Evolutionary conservation across 2,113 vertebrate species (phyloP), one percentile per base, ranked within the genome.

Genomic region (Nestor notabilis): DNA sequence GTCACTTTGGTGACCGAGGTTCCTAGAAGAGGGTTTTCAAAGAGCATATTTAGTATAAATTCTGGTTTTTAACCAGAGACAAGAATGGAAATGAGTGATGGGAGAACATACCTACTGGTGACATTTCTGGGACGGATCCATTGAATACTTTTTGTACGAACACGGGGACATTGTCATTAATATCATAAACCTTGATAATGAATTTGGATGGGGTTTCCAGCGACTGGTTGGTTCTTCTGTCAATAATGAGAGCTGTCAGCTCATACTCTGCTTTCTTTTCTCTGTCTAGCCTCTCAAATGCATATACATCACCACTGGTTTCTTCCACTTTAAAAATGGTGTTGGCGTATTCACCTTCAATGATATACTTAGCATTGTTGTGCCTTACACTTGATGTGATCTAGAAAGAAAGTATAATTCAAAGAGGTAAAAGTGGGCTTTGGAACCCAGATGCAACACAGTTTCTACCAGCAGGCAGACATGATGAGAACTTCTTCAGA

Each of bases 151-250:
- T 92, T 58, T 91, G 95, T 0, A 97, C 95, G 91, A 99, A 99
- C 58, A 98, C 96, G 0, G 99, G 99, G 11, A 20, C 97, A 18
- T 99, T 99, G 97, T 99, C 99, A 9, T 99, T 99, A 70, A 99
- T 96, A 8, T 99, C 99, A 0, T 97, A 97, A 29, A 99, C 98
- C 44, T 98, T 98, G 83, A 99, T 98, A 2, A 95, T 95, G 95
- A 99, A 99, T 4, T 90, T 94, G 23, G 98, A 98, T 4, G 98
- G 91, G 0, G 96, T 68, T 28, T 99, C 99, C 55, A 99, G 87
- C n/a, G 97, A 33, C 28, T 11, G 17, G 20, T 83, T 91, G 75
- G 96, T 98, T n/a, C 86, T 88, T 24, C 75, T 96, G 90, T 99
- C 98, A 7, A 98, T 98, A 70, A 99, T 97, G 39, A 93, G 97